Evolutionary conservation across 2,113 vertebrate species (phyloP).

Genomic region (Charina bottae): DNA sequence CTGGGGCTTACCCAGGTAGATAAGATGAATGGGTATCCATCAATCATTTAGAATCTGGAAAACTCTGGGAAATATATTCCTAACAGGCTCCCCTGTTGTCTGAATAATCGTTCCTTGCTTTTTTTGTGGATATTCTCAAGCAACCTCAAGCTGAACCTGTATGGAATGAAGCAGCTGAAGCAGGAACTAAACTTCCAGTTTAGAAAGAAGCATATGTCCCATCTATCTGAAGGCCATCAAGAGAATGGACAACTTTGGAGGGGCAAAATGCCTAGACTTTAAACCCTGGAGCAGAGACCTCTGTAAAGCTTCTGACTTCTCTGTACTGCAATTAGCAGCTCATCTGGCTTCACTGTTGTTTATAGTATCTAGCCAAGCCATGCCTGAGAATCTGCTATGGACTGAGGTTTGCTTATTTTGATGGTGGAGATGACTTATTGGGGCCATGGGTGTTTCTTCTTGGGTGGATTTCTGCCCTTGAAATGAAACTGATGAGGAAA

Average conservation of each 20-base stretch:
- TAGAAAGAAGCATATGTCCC: neutral
- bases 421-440: neutral
- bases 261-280: neutral
- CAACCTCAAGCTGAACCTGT: neutral
- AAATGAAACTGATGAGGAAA: neutral
- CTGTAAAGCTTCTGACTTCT: neutral
- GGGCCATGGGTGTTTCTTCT: neutral
- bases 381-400: neutral
- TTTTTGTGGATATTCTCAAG: neutral
- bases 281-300: neutral
- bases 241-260: neutral
- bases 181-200: neutral
- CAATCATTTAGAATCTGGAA: neutral
- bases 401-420: neutral
- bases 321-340: neutral
- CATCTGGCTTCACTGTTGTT: neutral
- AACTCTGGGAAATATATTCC: neutral
- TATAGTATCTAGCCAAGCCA: neutral
- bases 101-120: neutral
- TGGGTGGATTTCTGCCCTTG: neutral
- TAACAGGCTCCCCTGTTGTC: neutral
- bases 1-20: neutral
- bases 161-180: neutral
- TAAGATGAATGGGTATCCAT: neutral
- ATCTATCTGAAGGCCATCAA: neutral